Evolutionary conservation across 2,888 invertebrate genomes (phyloP).

Genomic region (Noctua comes): DNA sequence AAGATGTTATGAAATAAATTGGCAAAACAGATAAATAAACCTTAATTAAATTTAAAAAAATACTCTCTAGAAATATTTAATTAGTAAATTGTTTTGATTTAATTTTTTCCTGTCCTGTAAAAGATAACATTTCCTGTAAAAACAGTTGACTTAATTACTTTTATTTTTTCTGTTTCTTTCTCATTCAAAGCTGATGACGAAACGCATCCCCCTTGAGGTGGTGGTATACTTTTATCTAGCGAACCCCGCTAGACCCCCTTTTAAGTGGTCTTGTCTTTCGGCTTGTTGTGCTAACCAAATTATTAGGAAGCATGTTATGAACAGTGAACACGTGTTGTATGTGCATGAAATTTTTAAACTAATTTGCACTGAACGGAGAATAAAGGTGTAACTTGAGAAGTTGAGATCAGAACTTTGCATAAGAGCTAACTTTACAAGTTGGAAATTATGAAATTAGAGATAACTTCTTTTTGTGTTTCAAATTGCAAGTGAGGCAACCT

Average conservation of each 20-base stretch:
- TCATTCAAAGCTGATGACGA: conserved; percentile 25
- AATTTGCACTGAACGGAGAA: conserved; percentile 21
- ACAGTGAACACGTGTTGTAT: conserved; percentile 38
- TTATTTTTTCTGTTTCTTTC: neutral
- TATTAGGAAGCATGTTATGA: conserved; percentile 56
- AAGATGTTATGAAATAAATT: neutral
- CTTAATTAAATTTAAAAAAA: neutral
- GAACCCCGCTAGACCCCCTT: conserved; percentile 38
- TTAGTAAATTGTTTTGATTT: neutral
- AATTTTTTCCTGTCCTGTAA: neutral
- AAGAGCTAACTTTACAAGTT: conserved; percentile 3
- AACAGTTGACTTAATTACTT: neutral
- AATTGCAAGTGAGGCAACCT: neutral
- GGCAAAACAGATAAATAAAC: neutral
- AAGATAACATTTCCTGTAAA: neutral
- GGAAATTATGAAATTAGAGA: neutral
- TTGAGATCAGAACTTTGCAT: conserved; percentile 8
- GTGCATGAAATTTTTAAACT: conserved; percentile 31
- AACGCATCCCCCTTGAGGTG: conserved; percentile 50
- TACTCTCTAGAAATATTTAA: neutral
- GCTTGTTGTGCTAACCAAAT: conserved; percentile 62
- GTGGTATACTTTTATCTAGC: conserved; percentile 48
- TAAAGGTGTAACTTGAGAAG: conserved; percentile 16
- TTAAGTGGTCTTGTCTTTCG: conserved; percentile 51
- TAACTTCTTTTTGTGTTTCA: neutral